These are phyloP conservation scores for Fundulus diaphanus DNA, from an alignment of 2,797 vertebrate species.

Conservation along the genomic window DNA sequence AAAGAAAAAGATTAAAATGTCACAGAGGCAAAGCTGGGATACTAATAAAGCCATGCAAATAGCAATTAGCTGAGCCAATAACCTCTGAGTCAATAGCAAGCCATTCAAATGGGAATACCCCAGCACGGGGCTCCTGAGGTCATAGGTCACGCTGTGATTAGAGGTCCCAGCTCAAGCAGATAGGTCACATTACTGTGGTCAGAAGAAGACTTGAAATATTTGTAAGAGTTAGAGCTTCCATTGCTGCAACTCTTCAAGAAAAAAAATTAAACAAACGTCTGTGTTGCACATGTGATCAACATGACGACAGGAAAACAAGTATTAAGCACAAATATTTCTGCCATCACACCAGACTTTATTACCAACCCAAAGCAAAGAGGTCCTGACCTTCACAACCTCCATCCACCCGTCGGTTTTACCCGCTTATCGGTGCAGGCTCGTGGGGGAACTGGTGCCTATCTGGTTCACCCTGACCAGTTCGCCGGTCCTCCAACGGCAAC, in stretches of 20 bases:
- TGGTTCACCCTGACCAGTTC: too few relatives aligned
- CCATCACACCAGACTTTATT: too few relatives aligned
- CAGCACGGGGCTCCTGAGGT: constrained; percentile 45
- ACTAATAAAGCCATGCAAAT: constrained; percentile 85
- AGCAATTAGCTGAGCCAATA: constrained; percentile 83
- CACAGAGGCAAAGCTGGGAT: constrained; percentile 66
- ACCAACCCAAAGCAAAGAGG: too few relatives aligned
- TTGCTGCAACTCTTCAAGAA: neutral
- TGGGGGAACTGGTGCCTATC: too few relatives aligned
- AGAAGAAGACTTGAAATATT: constrained; percentile 7
- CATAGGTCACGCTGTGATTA: constrained; percentile 64
- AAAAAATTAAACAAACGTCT: neutral
- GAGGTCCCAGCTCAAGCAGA: constrained; percentile 41
- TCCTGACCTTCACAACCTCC: too few relatives aligned
- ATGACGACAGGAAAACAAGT: neutral
- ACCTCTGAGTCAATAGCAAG: constrained; percentile 76
- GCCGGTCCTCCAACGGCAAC: too few relatives aligned
- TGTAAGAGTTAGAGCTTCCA: constrained; percentile 7
- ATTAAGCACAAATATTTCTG: neutral
- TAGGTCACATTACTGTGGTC: constrained; percentile 41
- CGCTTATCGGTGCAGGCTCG: too few relatives aligned
- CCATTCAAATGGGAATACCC: constrained; percentile 50
- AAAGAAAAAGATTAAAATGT: constrained; percentile 65
- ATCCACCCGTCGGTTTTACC: too few relatives aligned
- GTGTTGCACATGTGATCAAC: neutral